Evolutionary conservation across 2,113 vertebrate genomes (phyloP).

Genomic region (Cheirogaleus medius): DNA sequence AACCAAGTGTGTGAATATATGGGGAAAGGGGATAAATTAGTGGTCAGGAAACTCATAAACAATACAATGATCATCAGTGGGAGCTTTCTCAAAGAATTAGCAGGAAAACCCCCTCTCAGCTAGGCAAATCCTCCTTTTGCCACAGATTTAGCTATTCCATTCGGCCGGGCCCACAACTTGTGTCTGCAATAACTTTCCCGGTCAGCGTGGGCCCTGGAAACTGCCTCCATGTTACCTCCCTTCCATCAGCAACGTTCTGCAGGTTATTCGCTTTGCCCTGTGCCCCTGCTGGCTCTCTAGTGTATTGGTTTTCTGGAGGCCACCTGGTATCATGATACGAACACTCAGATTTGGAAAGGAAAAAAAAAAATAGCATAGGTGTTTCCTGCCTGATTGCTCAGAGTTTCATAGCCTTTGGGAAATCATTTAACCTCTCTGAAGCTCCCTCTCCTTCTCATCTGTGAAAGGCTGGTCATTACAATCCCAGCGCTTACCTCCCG

Average conservation of each 20-base stretch:
- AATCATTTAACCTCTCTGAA: not conserved
- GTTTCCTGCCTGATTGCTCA: not conserved
- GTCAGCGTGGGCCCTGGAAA: not conserved
- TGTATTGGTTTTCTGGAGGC: not conserved
- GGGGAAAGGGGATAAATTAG: not conserved
- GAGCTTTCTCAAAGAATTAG: not conserved
- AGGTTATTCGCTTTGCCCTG: no score
- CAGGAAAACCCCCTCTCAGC: not conserved
- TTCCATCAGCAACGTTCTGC: not conserved
- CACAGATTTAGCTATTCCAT: not conserved
- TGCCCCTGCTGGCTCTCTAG: not conserved
- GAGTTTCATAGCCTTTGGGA: not conserved
- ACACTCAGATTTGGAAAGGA: not conserved
- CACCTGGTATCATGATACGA: not conserved
- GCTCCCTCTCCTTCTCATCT: not conserved
- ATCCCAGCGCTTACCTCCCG: not conserved
- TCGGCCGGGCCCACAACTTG: no score
- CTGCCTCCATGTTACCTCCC: no score
- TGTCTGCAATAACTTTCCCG: not conserved
- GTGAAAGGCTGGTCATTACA: not conserved
- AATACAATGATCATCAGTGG: no score
- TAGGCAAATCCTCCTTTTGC: not conserved
- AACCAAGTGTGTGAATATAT: not conserved
- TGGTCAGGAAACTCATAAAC: not conserved
- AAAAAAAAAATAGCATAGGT: not conserved